These are phyloP conservation scores for Nipponacmea schrenckii DNA, from an alignment of 2,888 invertebrate genomes.

Conservation along the genomic window DNA sequence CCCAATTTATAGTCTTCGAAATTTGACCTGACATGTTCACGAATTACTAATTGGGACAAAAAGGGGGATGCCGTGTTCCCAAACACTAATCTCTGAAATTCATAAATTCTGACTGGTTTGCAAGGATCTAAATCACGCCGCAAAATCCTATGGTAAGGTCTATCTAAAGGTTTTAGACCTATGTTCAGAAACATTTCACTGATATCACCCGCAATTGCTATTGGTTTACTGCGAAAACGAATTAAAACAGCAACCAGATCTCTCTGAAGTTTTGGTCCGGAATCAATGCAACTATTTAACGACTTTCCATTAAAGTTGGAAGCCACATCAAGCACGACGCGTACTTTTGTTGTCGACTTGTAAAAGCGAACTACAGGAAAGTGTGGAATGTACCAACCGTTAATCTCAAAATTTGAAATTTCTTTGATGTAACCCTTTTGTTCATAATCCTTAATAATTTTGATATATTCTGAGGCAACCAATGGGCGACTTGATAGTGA, in stretches of 20 bases:
- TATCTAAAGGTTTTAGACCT: neutral
- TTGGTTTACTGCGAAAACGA: neutral
- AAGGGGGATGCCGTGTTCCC: neutral
- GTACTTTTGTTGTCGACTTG: neutral
- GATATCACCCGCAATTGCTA: slow-evolving; percentile 1
- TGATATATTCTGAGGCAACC: neutral
- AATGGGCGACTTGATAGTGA: neutral
- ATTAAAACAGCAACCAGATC: neutral
- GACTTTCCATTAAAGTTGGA: neutral
- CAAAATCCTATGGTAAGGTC: neutral
- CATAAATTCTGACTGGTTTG: neutral
- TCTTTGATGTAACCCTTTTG: neutral
- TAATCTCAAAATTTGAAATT: neutral
- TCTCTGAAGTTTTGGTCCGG: neutral
- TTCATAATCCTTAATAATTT: neutral
- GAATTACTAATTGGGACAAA: neutral
- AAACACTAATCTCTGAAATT: neutral
- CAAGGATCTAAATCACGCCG: neutral
- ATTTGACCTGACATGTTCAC: neutral
- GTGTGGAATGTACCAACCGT: neutral
- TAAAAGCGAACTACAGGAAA: neutral
- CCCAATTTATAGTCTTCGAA: neutral
- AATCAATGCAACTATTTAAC: neutral
- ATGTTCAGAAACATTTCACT: neutral
- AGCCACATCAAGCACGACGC: neutral